Conservation (phyloP, 2,888 invertebrate species). For the Rambutsinella grinnellia region DNA sequence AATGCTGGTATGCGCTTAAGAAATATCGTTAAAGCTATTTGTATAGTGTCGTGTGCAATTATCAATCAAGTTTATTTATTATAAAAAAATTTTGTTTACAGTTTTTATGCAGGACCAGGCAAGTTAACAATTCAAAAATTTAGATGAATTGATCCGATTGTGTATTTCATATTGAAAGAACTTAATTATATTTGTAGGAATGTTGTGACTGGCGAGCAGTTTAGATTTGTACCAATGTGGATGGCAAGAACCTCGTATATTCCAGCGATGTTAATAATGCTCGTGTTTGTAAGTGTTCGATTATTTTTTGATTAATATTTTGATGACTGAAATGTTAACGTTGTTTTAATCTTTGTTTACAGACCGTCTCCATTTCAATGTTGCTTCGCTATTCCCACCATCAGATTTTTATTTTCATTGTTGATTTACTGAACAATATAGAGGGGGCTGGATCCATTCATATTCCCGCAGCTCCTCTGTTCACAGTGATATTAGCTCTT, state of each 20-base stretch:
- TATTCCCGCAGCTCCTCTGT: constrained; percentile 94
- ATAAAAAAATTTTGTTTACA: constrained; percentile 8
- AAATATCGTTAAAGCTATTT: too few species aligned
- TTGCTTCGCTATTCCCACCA: constrained; percentile 98
- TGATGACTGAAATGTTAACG: too few species aligned
- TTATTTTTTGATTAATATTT: constrained; percentile 24
- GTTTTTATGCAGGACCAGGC: constrained; percentile 83
- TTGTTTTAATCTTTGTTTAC: constrained; percentile 73
- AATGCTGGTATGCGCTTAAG: constrained; percentile 75
- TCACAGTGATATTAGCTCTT: constrained; percentile 97
- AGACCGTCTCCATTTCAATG: constrained; percentile 99
- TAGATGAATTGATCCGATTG: too few species aligned
- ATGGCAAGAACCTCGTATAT: constrained; percentile 95
- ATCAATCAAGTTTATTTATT: too few species aligned
- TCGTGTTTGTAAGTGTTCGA: constrained; percentile 96
- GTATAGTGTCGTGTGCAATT: too few species aligned
- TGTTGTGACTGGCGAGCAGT: constrained; percentile 98
- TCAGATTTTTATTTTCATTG: constrained; percentile 99
- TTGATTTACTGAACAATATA: constrained; percentile 97
- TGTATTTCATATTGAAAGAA: too few species aligned
- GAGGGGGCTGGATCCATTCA: constrained; percentile 77
- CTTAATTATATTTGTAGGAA: constrained; percentile 75
- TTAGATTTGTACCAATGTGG: constrained; percentile 97
- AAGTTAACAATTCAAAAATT: too few species aligned
- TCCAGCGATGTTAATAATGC: constrained; percentile 96